Evolutionary conservation across 2,888 invertebrate species (phyloP).

Genomic region (Spilosoma lubricipeda): DNA sequence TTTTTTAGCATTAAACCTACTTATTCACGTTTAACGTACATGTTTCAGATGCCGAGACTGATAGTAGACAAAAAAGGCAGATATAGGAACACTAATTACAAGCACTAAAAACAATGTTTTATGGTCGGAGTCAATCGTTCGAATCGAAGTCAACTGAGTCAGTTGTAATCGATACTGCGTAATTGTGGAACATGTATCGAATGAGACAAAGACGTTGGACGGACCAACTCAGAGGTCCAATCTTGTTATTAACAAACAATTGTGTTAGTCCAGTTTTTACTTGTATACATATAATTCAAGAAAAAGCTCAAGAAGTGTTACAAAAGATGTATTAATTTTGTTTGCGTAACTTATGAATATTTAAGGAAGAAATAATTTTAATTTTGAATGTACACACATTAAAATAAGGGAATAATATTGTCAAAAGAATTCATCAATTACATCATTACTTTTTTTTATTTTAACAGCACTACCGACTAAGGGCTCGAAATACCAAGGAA

Average conservation of each 20-base stretch:
- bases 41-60: conserved; percentile 60
- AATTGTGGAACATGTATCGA: conserved; percentile 81
- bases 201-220: conserved; percentile 80
- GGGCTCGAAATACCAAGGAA: too few species aligned
- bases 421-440: neutral
- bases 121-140: conserved; percentile 76
- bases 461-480: too few species aligned
- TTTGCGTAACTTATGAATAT: neutral
- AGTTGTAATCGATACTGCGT: conserved; percentile 82
- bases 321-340: neutral
- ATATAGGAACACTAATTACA: conserved; percentile 76
- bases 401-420: neutral
- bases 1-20: conserved; percentile 54
- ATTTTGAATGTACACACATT: neutral
- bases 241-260: neutral
- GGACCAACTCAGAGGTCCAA: conserved; percentile 54
- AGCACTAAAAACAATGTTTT: conserved; percentile 79
- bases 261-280: neutral
- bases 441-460: too few species aligned
- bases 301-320: neutral
- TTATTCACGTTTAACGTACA: conserved; percentile 56
- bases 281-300: neutral
- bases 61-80: conserved; percentile 61
- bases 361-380: neutral
- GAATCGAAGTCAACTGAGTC: conserved; percentile 76